These are phyloP conservation scores for Gibbula magus DNA, from an alignment of 2,888 invertebrate genomes.

Conservation along the genomic window DNA sequence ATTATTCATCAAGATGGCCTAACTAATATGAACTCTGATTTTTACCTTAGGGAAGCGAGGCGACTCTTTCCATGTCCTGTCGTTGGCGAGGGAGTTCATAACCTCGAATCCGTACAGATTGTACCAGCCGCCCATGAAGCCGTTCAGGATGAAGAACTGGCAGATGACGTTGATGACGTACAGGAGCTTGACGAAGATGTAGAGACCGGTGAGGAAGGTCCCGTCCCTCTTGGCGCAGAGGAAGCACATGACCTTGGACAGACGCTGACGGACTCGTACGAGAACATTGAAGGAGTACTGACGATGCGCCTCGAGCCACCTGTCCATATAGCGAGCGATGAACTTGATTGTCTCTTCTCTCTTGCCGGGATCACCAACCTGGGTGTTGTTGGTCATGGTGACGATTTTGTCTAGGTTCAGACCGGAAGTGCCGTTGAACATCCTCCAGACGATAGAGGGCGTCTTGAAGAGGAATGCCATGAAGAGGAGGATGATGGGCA, in stretches of 20 bases:
- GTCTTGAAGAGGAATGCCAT: slow-evolving; percentile 77
- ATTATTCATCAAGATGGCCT: too few species aligned
- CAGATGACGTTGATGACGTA: slow-evolving; percentile 63
- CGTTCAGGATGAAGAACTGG: slow-evolving; percentile 68
- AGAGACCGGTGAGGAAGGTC: slow-evolving; percentile 66
- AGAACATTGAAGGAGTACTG: slow-evolving; percentile 63
- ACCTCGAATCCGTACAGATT: slow-evolving; percentile 66
- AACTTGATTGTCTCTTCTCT: slow-evolving; percentile 60
- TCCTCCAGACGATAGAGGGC: slow-evolving; percentile 76
- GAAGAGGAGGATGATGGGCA: slow-evolving; percentile 76
- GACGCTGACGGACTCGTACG: slow-evolving; percentile 60
- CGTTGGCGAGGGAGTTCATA: slow-evolving; percentile 52
- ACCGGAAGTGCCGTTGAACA: slow-evolving; percentile 70
- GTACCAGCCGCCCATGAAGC: slow-evolving; percentile 66
- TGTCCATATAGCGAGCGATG: slow-evolving; percentile 63
- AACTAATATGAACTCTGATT: too few species aligned
- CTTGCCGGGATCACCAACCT: slow-evolving; percentile 58
- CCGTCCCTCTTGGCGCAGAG: slow-evolving; percentile 67
- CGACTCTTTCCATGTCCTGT: slow-evolving; percentile 60
- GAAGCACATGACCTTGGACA: slow-evolving; percentile 59
- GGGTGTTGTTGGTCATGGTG: slow-evolving; percentile 58
- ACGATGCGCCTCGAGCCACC: slow-evolving; percentile 65
- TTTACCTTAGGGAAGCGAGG: slow-evolving; percentile 55
- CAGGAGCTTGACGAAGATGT: slow-evolving; percentile 61
- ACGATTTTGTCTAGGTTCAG: slow-evolving; percentile 68